phyloP scores from a whole-genome alignment of 2,113 vertebrate species.

The Catharus minimus region DNA sequence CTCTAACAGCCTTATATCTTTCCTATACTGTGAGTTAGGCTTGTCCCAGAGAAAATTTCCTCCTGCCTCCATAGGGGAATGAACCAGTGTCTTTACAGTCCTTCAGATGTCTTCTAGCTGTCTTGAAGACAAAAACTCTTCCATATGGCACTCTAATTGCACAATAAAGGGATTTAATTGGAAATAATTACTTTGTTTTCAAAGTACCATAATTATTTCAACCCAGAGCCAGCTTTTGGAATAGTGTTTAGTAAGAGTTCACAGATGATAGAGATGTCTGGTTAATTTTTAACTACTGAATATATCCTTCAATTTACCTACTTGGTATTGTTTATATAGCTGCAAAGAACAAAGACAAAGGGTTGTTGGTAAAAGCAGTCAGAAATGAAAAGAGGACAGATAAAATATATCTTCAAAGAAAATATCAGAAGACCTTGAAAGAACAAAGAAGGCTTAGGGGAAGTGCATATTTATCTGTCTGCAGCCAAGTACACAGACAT shows the following conservation, averaged over 20 bases:
- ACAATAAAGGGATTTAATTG: constrained; percentile 26
- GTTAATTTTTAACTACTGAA: not conserved
- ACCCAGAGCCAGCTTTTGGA: not conserved
- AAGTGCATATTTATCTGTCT: constrained; percentile 18
- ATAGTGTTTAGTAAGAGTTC: not conserved
- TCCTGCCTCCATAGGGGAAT: not conserved
- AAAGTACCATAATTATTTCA: not conserved
- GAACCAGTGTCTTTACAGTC: not conserved
- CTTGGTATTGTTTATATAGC: constrained; percentile 13
- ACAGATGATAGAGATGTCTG: not conserved
- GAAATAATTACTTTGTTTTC: constrained; percentile 41
- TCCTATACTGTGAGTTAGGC: not conserved
- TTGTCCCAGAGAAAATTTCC: not conserved
- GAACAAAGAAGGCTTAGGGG: not conserved
- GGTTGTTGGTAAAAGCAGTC: not conserved
- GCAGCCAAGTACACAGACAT: not conserved
- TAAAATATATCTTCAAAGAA: constrained; percentile 46
- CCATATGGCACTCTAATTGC: constrained; percentile 21
- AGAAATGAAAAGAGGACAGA: not conserved
- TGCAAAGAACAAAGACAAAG: constrained; percentile 22
- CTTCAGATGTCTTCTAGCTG: not conserved
- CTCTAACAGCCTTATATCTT: not conserved
- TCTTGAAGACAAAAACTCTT: not conserved
- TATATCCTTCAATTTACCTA: constrained; percentile 15
- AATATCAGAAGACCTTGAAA: constrained; percentile 26